Base-by-base conservation (phyloP, 2,113 vertebrate genomes). In the Scalopus aquaticus region DNA sequence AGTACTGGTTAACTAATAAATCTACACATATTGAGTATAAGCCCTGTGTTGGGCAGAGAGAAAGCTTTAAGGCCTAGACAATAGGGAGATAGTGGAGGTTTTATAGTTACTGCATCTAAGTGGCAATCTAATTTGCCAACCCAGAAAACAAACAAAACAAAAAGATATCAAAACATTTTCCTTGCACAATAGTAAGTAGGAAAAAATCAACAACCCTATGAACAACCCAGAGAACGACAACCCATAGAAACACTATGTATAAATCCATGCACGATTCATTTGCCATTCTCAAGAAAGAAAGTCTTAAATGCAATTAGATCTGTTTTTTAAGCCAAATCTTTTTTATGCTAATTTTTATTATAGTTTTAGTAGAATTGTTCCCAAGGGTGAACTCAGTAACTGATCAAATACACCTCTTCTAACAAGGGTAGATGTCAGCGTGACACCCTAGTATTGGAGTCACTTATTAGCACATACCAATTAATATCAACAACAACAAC, bases 201-300 rank as follows among this genome's bases (percentile, higher is more conserved):
- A 56, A 69, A 89, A n/a, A 69, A n/a, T 9, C 13, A 65, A n/a
- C 11, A 39, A 39, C 37, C 51, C n/a, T n/a, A n/a, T n/a, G n/a
- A n/a, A n/a, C n/a, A n/a, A n/a, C n/a, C n/a, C n/a, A n/a, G n/a
- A n/a, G n/a, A 30, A 15, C 35, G 73, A 85, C n/a, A 70, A 83
- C 26, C 9, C 26, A 9, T 17, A 73, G 69, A 74, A 94, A 79
- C 4, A 67, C 62, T 67, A 58, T 37, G 9, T 17, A 88, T 64
- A 86, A 82, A 72, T 70, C 20, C 26, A 80, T 1, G 3, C 17
- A 65, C 84, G 30, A 64, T 10, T 28, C 15, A 89, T 88, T 77
- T 62, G 73, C 42, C 46, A 78, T 49, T 93, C 58, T 77, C 58
- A 93, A 90, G 91, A 88, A 58, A 44, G 32, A 76, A 95, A 70